Evolutionary conservation across 2,888 invertebrate genomes (phyloP).

Genomic region (Pandemis heparana): DNA sequence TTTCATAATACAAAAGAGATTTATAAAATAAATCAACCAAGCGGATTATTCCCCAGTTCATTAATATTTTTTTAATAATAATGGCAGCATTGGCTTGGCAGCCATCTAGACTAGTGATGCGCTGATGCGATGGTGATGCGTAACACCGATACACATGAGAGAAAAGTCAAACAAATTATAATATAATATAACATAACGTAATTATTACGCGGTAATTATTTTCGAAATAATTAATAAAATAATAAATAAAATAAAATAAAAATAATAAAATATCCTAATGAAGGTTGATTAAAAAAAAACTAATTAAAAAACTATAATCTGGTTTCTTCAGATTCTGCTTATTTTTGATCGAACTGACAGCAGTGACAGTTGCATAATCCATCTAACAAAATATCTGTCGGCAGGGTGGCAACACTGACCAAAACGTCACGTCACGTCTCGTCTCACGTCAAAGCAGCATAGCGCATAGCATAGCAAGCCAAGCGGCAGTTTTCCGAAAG

Average conservation of each 20-base stretch:
- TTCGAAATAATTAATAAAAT: no score
- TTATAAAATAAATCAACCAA: conserved; percentile 52
- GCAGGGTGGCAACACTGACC: background rate
- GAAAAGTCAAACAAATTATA: background rate
- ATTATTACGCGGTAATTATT: no score
- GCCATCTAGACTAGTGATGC: conserved; percentile 34
- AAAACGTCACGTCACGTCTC: background rate
- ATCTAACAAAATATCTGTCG: no score
- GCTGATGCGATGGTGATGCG: no score
- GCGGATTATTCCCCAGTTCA: conserved; percentile 59
- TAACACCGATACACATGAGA: conserved; percentile 21
- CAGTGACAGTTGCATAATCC: no score
- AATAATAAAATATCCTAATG: no score
- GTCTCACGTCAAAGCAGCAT: background rate
- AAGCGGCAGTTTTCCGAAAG: conserved; percentile 5
- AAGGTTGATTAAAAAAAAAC: no score
- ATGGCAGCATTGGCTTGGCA: conserved; percentile 17
- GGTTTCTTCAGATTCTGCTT: no score
- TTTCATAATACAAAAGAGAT: conserved; percentile 55
- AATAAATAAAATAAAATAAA: no score
- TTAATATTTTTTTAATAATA: conserved; percentile 54
- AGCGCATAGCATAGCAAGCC: background rate
- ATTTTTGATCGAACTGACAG: no score
- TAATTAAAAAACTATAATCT: no score
- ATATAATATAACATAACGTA: background rate